A percentile compares a stretch with the other conserved stretches of the same genome.
Evolutionary conservation across 2,113 vertebrate species (phyloP).

Genomic region (Cinclus mexicanus): DNA sequence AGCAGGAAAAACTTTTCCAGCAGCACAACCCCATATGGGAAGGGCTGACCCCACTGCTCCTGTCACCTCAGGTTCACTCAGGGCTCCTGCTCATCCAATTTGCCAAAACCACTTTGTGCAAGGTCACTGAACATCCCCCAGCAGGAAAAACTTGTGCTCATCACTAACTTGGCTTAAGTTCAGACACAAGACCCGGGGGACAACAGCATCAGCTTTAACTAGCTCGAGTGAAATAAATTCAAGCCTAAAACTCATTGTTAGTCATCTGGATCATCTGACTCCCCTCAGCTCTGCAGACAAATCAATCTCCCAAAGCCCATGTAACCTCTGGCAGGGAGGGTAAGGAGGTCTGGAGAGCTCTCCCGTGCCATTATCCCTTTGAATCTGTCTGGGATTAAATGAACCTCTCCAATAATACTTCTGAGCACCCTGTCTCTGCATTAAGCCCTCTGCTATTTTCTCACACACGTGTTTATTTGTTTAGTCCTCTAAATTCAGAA

Average conservation of each 20-base stretch:
- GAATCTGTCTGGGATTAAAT: constrained; percentile 41
- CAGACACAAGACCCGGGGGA: neutral
- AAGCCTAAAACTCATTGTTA: neutral
- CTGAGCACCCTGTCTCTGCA: neutral
- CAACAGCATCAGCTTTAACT: neutral
- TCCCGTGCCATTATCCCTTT: neutral
- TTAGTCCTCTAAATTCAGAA: constrained; percentile 34
- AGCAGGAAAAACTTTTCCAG: neutral
- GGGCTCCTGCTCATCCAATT: neutral
- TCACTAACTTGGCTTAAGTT: neutral
- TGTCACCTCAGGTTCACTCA: neutral
- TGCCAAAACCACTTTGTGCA: neutral
- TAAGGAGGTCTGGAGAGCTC: neutral
- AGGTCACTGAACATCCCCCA: neutral
- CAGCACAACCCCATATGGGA: neutral
- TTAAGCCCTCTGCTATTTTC: constrained; percentile 32
- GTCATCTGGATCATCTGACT: constrained; percentile 11
- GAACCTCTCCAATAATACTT: constrained; percentile 7
- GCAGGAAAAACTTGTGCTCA: neutral
- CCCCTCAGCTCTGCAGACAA: neutral
- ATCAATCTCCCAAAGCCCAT: neutral
- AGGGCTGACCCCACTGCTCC: neutral
- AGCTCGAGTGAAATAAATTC: neutral
- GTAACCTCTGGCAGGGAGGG: neutral
- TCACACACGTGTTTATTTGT: constrained; percentile 21